Percentiles rank a stretch among this genome's conserved stretches.
These are phyloP conservation scores for Hirtodrosophila alboralis DNA, from an alignment of 2,888 invertebrate genomes.

Conservation along the genomic window DNA sequence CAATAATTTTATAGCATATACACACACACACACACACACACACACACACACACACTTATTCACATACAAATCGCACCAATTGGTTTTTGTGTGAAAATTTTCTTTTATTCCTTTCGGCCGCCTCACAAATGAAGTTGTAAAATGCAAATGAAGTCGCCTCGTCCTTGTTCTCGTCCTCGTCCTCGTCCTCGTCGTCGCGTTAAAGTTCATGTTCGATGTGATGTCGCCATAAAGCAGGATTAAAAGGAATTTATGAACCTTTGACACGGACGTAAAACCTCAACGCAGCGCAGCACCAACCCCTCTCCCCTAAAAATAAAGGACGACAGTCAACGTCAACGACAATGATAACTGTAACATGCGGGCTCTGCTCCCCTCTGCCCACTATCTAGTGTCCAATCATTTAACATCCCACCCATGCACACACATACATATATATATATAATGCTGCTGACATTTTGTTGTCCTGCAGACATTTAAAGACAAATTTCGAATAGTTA, in stretches of 20 bases:
- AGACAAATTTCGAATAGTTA: conserved; percentile 25
- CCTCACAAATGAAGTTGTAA: conserved; percentile 74
- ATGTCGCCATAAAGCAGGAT: conserved; percentile 79
- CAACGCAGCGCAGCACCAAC: conserved; percentile 21
- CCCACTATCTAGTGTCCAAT: background rate
- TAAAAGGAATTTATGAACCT: conserved; percentile 79
- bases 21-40: conserved; percentile 17
- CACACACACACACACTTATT: conserved; percentile 3
- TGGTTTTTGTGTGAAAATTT: conserved; percentile 64
- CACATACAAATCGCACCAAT: conserved; percentile 53
- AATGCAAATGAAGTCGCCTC: conserved; percentile 73
- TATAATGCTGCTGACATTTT: conserved; percentile 42
- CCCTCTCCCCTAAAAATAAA: too few relatives aligned
- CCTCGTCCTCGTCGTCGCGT: conserved; percentile 56
- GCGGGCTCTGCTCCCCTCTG: conserved; percentile 28
- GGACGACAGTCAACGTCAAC: conserved; percentile 28
- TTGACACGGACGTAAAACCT: conserved; percentile 67
- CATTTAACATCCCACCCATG: conserved; percentile 12
- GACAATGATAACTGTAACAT: conserved; percentile 58
- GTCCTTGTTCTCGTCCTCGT: conserved; percentile 21
- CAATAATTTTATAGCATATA: conserved; percentile 58
- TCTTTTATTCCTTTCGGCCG: conserved; percentile 60
- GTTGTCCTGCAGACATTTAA: conserved; percentile 54
- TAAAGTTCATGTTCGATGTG: conserved; percentile 79
- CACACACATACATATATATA: conserved; percentile 17